Conservation (phyloP, 2,797 vertebrate species). For the Streptopelia turtur region DNA sequence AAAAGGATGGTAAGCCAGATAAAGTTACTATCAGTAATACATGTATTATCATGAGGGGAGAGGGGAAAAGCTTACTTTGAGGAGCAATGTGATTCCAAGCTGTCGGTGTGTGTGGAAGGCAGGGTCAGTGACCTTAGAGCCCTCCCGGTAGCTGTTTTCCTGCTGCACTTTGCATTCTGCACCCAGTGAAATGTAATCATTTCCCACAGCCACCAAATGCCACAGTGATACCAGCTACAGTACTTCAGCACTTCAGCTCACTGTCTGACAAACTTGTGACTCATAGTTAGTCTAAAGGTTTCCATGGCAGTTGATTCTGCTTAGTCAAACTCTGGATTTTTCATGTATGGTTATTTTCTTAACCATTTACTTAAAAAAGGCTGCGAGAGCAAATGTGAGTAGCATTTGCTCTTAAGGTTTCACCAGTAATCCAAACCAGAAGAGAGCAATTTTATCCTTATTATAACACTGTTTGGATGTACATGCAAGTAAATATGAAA, state of each 20-base stretch:
- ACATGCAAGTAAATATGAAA: not conserved
- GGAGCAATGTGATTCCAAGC: not conserved
- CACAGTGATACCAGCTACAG: not conserved
- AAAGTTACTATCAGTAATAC: not conserved
- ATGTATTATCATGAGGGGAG: not conserved
- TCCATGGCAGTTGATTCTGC: not conserved
- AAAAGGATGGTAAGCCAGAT: not conserved
- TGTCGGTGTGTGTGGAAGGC: not conserved
- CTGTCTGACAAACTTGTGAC: not conserved
- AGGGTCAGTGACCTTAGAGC: not conserved
- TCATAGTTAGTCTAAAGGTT: not conserved
- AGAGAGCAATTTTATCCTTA: not conserved
- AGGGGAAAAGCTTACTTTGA: not conserved
- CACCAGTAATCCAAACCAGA: not conserved
- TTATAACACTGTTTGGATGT: not conserved
- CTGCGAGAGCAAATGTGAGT: not conserved
- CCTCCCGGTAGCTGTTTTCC: not conserved
- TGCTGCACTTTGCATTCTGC: not conserved
- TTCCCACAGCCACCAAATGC: not conserved
- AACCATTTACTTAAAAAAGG: not conserved
- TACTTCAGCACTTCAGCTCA: fast-evolving
- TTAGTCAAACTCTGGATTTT: not conserved
- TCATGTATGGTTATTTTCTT: not conserved
- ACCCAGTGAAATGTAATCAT: not conserved
- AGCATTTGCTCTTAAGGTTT: not conserved